These are phyloP conservation scores for Unio pictorum DNA, from an alignment of 2,888 invertebrate species.

Conservation along the genomic window DNA sequence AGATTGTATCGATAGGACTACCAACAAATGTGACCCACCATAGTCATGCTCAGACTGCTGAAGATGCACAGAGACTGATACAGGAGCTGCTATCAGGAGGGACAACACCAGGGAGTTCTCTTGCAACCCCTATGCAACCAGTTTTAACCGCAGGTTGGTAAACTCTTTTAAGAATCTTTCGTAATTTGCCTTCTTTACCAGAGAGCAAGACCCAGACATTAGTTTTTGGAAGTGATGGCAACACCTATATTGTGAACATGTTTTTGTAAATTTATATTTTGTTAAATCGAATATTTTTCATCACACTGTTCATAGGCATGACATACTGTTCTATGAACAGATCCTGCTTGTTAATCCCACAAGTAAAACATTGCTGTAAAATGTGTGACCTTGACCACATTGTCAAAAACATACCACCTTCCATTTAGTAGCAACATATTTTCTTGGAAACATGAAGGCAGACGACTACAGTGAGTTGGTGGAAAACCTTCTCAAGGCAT, in stretches of 20 bases:
- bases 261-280: neutral
- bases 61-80: conserved; percentile 67
- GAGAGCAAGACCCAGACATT: neutral
- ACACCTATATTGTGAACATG: too few relatives aligned
- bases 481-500: too few relatives aligned
- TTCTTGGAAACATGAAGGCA: too few relatives aligned
- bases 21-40: conserved; percentile 68
- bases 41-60: conserved; percentile 62
- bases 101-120: conserved; percentile 23
- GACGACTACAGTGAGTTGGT: too few relatives aligned
- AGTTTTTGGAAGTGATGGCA: too few relatives aligned
- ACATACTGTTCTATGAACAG: too few relatives aligned
- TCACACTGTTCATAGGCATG: too few relatives aligned
- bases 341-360: too few relatives aligned
- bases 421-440: too few relatives aligned
- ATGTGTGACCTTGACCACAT: too few relatives aligned
- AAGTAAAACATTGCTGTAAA: too few relatives aligned
- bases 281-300: neutral
- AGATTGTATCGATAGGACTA: conserved; percentile 61
- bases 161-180: conserved; percentile 3
- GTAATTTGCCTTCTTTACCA: conserved; percentile 1
- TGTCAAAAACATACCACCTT: too few relatives aligned
- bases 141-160: conserved; percentile 15
- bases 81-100: conserved; percentile 55
- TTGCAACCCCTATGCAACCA: conserved; percentile 50